Percentiles rank a stretch among this genome's conserved stretches.
Evolutionary conservation across 2,797 vertebrate species (phyloP).

Genomic region (Okamejei kenojei): DNA sequence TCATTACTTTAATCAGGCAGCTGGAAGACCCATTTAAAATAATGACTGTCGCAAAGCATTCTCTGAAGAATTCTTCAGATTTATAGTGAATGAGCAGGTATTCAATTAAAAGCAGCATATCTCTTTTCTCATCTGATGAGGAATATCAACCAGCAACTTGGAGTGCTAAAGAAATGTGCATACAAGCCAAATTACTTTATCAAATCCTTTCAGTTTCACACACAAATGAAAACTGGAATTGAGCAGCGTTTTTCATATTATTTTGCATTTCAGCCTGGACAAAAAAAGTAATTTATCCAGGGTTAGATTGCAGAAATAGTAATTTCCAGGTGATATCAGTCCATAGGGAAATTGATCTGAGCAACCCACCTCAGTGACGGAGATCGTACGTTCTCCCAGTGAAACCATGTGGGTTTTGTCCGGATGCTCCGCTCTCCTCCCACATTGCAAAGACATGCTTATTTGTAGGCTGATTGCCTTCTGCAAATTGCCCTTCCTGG

Average conservation of each 20-base stretch:
- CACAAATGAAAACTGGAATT: neutral
- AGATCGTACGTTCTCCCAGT: too few relatives aligned
- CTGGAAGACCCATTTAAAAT: neutral
- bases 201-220: neutral
- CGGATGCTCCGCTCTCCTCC: too few relatives aligned
- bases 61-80: neutral
- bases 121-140: neutral
- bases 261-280: neutral
- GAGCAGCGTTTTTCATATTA: neutral
- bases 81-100: neutral
- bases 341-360: too few relatives aligned
- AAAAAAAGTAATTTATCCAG: too few relatives aligned
- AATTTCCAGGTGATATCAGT: too few relatives aligned
- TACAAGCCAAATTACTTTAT: neutral
- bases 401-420: too few relatives aligned
- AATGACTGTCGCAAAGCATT: conserved; percentile 4
- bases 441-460: too few relatives aligned
- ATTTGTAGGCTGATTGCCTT: too few relatives aligned
- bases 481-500: too few relatives aligned
- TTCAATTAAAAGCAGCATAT: neutral
- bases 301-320: too few relatives aligned
- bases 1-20: neutral
- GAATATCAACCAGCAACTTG: neutral
- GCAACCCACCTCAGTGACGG: too few relatives aligned
- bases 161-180: neutral